Evolutionary conservation across 2,888 invertebrate species (phyloP).

Genomic region (Pomacea canaliculata): DNA sequence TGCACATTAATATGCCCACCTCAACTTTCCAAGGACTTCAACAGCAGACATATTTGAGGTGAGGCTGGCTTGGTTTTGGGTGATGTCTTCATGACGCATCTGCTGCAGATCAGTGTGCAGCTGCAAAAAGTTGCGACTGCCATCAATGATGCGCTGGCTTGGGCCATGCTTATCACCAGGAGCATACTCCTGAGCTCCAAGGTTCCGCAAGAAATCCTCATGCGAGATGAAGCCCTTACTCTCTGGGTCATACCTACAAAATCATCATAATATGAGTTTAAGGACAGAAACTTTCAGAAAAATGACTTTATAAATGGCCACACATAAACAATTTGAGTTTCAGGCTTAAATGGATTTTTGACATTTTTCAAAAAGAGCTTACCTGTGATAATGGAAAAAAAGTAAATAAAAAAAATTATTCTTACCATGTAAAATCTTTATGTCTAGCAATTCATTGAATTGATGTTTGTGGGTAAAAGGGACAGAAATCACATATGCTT

Average conservation of each 20-base stretch:
- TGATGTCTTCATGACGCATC: slow-evolving; percentile 59
- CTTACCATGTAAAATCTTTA: too few species aligned
- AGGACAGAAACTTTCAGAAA: too few species aligned
- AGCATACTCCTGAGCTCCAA: slow-evolving; percentile 61
- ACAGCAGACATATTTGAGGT: slow-evolving; percentile 54
- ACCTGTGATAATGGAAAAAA: too few species aligned
- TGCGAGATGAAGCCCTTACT: slow-evolving; percentile 60
- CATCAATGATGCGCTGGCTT: slow-evolving; percentile 56
- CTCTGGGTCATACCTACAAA: slow-evolving; percentile 57
- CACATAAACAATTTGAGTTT: not conserved
- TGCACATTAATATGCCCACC: slow-evolving; percentile 39
- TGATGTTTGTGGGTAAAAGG: too few species aligned
- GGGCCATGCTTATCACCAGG: slow-evolving; percentile 60
- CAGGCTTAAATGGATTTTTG: not conserved
- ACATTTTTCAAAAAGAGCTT: not conserved
- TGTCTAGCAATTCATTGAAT: too few species aligned
- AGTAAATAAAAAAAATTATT: too few species aligned
- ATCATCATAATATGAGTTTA: not conserved
- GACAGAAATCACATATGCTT: not conserved
- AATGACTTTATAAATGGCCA: too few species aligned
- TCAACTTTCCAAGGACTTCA: slow-evolving; percentile 57
- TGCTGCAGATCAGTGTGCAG: slow-evolving; percentile 58
- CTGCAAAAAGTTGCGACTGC: slow-evolving; percentile 53
- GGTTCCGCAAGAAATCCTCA: slow-evolving; percentile 57
- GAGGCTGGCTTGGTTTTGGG: slow-evolving; percentile 59